Evolutionary conservation across 2,888 invertebrate genomes (phyloP), one percentile per base, ranked within the genome.

Genomic region (Epirrhoe alternata): DNA sequence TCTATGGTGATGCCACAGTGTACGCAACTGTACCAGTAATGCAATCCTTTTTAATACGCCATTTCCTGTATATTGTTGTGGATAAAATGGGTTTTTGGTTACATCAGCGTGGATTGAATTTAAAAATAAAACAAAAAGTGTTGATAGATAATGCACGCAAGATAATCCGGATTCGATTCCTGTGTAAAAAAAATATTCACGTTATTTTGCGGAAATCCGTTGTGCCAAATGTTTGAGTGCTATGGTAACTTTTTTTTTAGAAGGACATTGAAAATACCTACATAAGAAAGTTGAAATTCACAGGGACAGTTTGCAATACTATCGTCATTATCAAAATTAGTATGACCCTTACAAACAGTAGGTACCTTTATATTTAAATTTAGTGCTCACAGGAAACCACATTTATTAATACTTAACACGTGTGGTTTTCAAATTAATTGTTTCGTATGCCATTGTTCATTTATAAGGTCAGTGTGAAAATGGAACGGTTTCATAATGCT

Each of bases 11-110:
- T 47, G 47, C 1, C 47, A 47, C 47, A 47, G 47, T 16, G 14
- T 47, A 47, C 4, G 10, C 38, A 47, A 47, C 16, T 14, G 14
- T 47, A 16, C n/a, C 47, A 47, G 45, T 53, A 47, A 57, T 24
- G 65, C 65, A 60, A 47, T 65, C 51, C 60, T 52, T 60, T 65
- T 61, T 61, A 49, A 63, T 47, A 57, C 76, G 76, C 74, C 7
- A 76, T 79, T 82, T 87, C 86, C 87, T 85, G 86, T 82, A 74
- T 69, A 82, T 82, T 81, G 79, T 79, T 74, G 55, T 55, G 64
- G 58, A 75, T 74, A 74, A 47, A 47, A 47, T 47, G 69, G 71
- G 72, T 74, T 74, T 74, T 74, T 66, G 63, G 71, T 69, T 69
- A 70, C 58, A 10, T 12, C 50, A n/a, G 47, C 55, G 45, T 52